Percentiles rank a stretch among this genome's conserved stretches.
phyloP scores from a whole-genome alignment of 2,888 invertebrate species.

The Drymonia ruficornis region DNA sequence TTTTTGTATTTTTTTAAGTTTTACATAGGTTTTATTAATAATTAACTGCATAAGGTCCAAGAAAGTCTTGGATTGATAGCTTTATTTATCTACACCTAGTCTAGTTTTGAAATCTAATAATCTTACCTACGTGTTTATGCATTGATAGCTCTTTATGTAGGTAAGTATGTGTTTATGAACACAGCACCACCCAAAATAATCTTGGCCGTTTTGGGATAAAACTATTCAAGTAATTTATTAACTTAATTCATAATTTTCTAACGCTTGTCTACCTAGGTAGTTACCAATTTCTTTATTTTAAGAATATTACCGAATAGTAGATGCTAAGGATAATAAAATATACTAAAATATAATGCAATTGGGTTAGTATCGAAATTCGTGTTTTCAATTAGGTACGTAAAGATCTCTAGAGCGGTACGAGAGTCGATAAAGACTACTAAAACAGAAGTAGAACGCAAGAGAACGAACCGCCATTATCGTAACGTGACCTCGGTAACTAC shows the following conservation, averaged over 20 bases:
- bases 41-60: background rate
- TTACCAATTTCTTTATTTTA: too few species aligned
- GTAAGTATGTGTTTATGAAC: too few species aligned
- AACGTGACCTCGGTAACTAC: slow-evolving; percentile 58
- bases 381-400: background rate
- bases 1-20: slow-evolving; percentile 26
- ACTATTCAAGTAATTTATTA: too few species aligned
- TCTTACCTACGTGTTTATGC: background rate
- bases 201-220: background rate
- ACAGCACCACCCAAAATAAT: background rate
- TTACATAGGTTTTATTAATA: slow-evolving; percentile 3
- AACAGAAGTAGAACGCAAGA: slow-evolving; percentile 74
- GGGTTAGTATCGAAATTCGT: background rate
- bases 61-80: background rate
- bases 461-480: slow-evolving; percentile 61
- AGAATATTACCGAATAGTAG: too few species aligned
- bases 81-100: background rate
- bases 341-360: too few species aligned
- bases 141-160: too few species aligned
- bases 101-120: background rate
- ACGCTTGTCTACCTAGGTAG: too few species aligned
- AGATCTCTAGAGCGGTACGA: background rate
- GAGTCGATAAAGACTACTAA: slow-evolving; percentile 4
- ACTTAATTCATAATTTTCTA: too few species aligned
- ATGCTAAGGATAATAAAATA: too few species aligned